Evolutionary conservation across 2,113 vertebrate species (phyloP).

Genomic region (Gallinago undulata): DNA sequence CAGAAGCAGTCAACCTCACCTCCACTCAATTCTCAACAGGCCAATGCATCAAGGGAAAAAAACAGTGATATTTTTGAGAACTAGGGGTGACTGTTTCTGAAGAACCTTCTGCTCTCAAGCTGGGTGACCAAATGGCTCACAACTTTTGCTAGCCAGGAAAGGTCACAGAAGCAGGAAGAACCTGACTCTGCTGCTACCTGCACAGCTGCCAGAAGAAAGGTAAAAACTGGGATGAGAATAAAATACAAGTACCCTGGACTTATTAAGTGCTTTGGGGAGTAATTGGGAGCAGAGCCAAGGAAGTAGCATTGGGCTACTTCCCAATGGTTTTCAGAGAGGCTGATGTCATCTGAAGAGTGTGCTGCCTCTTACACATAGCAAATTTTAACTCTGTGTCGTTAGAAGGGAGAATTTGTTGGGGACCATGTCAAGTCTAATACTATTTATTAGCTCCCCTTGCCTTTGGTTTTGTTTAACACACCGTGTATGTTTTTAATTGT

Average conservation of each 20-base stretch:
- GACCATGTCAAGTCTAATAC: not conserved
- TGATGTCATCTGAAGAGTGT: not conserved
- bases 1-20: not conserved
- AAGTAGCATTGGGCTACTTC: not conserved
- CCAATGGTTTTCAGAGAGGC: not conserved
- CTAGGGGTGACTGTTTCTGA: not conserved
- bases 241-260: not conserved
- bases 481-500: not conserved
- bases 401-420: not conserved
- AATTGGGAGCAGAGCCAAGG: not conserved
- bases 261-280: not conserved
- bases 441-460: not conserved
- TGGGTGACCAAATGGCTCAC: not conserved
- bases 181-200: not conserved
- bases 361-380: not conserved
- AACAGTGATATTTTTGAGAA: not conserved
- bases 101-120: not conserved
- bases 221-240: not conserved
- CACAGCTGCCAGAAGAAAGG: not conserved
- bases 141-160: not conserved
- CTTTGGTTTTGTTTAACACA: slow-evolving; percentile 3
- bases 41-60: not conserved
- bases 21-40: not conserved
- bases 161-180: not conserved
- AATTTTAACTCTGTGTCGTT: not conserved